Percentiles rank a stretch among this genome's conserved stretches.
These are phyloP conservation scores for Pluvianellus socialis DNA, from an alignment of 2,113 vertebrate species.

Conservation along the genomic window DNA sequence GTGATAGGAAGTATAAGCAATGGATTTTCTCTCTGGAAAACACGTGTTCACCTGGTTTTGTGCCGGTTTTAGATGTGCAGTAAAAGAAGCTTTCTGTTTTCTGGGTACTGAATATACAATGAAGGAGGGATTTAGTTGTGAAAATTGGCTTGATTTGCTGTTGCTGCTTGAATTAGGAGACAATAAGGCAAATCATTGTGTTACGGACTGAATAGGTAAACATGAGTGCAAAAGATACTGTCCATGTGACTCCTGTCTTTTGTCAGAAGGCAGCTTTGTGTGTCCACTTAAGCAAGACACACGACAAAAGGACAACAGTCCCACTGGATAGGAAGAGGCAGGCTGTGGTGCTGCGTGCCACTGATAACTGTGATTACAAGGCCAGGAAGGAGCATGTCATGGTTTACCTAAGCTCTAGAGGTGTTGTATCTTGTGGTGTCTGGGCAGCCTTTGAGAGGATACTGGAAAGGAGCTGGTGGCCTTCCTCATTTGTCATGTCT, in stretches of 20 bases:
- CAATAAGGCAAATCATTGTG: background rate
- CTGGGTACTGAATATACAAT: background rate
- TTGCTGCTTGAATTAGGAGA: constrained; percentile 32
- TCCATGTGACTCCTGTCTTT: background rate
- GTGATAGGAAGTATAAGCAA: background rate
- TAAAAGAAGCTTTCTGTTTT: constrained; percentile 29
- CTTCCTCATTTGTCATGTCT: background rate
- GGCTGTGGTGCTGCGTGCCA: background rate
- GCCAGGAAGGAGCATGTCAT: background rate
- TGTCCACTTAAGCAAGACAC: background rate
- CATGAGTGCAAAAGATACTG: background rate
- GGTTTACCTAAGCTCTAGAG: background rate
- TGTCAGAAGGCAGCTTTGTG: background rate
- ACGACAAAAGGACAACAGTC: background rate
- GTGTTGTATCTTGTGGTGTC: background rate
- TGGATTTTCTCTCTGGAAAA: constrained; percentile 42
- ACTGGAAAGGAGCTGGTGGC: background rate
- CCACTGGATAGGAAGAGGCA: background rate
- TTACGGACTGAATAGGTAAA: background rate
- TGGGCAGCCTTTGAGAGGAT: background rate
- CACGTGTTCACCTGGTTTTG: background rate
- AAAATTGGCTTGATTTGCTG: background rate
- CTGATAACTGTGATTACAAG: background rate
- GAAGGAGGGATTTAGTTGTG: background rate
- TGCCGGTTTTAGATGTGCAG: background rate